Evolutionary conservation across 2,113 vertebrate species (phyloP).

Genomic region (Mugil cephalus): DNA sequence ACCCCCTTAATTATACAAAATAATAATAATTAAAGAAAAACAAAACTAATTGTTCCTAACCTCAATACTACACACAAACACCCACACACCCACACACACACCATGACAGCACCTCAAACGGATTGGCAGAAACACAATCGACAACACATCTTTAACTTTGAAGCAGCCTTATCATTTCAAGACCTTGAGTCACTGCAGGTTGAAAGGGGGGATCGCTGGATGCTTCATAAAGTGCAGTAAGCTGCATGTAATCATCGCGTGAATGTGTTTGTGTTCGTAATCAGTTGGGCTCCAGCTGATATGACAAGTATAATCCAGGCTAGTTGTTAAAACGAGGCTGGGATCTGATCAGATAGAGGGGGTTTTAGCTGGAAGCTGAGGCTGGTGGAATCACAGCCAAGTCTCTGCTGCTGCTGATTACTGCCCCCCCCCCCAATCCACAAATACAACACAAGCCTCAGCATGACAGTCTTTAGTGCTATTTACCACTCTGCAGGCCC

Average conservation of each 20-base stretch:
- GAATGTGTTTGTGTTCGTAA: conserved; percentile 62
- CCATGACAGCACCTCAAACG: conserved; percentile 42
- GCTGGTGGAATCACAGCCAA: conserved; percentile 49
- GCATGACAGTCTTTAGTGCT: conserved; percentile 11
- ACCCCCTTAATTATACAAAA: too few species aligned
- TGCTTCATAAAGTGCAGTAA: conserved; percentile 58
- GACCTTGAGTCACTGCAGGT: conserved; percentile 51
- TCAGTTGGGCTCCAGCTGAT: conserved; percentile 62
- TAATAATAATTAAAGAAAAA: neutral
- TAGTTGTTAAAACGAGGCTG: conserved; percentile 53
- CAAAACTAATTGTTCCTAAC: neutral
- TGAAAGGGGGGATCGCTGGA: conserved; percentile 17
- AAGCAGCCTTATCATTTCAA: conserved; percentile 61
- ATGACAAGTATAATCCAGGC: conserved; percentile 62
- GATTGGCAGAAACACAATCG: conserved; percentile 53
- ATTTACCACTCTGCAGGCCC: conserved; percentile 5
- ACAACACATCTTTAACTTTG: conserved; percentile 37
- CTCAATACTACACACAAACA: conserved; percentile 4
- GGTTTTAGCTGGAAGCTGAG: conserved; percentile 55
- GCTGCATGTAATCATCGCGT: conserved; percentile 72
- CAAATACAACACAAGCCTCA: conserved; percentile 39
- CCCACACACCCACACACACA: conserved; percentile 21
- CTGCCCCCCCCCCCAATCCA: conserved; percentile 5
- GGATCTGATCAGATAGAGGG: conserved; percentile 72
- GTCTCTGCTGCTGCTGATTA: conserved; percentile 61